Evolutionary conservation across 1,140 invertebrate genomes (phyloP).

Genomic region (Scaptomyza montana): DNA sequence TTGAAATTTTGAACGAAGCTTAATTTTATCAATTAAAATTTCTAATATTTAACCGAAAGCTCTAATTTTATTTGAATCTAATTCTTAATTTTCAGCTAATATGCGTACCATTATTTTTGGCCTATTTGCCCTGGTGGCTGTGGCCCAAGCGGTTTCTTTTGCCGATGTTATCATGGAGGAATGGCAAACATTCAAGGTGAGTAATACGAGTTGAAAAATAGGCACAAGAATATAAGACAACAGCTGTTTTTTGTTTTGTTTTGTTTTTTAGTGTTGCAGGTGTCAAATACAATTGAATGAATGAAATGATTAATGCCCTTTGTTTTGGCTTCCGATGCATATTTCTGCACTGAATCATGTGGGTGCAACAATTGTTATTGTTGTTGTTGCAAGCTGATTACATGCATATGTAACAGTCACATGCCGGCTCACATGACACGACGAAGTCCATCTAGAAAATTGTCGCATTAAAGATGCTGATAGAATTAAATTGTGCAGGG

Average conservation of each 20-base stretch:
- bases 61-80: constrained; percentile 17
- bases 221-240: not conserved
- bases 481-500: not conserved
- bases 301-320: constrained; percentile 24
- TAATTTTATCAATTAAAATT: no score
- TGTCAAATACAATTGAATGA: constrained; percentile 8
- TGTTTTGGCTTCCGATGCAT: constrained; percentile 13
- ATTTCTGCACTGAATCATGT: constrained; percentile 30
- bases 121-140: constrained; percentile 84
- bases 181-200: constrained; percentile 91
- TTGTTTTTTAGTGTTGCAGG: constrained; percentile 2
- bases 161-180: constrained; percentile 89
- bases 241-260: constrained; percentile 3
- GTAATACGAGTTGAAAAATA: constrained; percentile 29
- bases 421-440: constrained; percentile 41
- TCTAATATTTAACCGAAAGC: no score
- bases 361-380: constrained; percentile 5
- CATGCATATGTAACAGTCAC: constrained; percentile 14
- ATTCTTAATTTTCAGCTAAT: constrained; percentile 29
- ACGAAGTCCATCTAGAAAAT: constrained; percentile 1
- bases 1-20: no score
- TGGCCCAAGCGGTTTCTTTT: constrained; percentile 87
- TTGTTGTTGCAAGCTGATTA: constrained; percentile 24
- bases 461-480: constrained; percentile 21
- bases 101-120: constrained; percentile 85